A percentile compares a stretch with the other conserved stretches of the same genome.
Conservation (phyloP, 2,888 invertebrate genomes). For the Artemia sinica region DNA sequence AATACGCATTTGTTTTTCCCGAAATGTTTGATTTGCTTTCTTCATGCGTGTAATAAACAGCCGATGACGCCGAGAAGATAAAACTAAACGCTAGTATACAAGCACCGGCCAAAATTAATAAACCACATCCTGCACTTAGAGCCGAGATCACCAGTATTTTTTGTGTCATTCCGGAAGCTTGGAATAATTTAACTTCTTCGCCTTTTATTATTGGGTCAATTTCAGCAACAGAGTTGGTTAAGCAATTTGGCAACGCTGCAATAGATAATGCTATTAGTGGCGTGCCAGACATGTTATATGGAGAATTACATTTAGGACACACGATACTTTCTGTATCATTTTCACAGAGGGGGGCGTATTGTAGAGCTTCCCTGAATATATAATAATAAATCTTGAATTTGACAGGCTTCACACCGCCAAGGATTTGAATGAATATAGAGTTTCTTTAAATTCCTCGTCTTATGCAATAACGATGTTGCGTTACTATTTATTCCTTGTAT, state of each 20-base stretch:
- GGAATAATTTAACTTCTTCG: not conserved
- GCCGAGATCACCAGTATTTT: constrained; percentile 1
- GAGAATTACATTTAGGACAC: constrained; percentile 11
- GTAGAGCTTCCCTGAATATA: constrained; percentile 25
- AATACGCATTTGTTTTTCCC: not conserved
- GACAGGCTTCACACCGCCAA: constrained; percentile 50
- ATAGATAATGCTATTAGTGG: not conserved
- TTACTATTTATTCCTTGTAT: constrained; percentile 40
- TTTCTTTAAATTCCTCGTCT: constrained; percentile 33
- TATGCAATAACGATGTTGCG: constrained; percentile 29
- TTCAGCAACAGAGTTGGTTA: not conserved
- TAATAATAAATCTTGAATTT: constrained; percentile 26
- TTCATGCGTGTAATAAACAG: constrained; percentile 12
- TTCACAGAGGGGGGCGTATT: constrained; percentile 15
- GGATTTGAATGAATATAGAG: constrained; percentile 43
- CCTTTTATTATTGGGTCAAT: not conserved
- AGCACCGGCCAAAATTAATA: not conserved
- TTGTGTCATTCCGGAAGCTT: not conserved
- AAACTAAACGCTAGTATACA: not conserved
- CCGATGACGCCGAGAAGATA: not conserved
- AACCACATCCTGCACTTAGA: constrained; percentile 3
- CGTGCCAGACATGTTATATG: constrained; percentile 12
- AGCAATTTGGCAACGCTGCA: not conserved
- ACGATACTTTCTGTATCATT: constrained; percentile 8
- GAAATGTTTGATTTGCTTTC: not conserved